A percentile compares a stretch with the other conserved stretches of the same genome.
Conservation (phyloP, 1,140 invertebrate species). For the Bradysia coprophila region DNA sequence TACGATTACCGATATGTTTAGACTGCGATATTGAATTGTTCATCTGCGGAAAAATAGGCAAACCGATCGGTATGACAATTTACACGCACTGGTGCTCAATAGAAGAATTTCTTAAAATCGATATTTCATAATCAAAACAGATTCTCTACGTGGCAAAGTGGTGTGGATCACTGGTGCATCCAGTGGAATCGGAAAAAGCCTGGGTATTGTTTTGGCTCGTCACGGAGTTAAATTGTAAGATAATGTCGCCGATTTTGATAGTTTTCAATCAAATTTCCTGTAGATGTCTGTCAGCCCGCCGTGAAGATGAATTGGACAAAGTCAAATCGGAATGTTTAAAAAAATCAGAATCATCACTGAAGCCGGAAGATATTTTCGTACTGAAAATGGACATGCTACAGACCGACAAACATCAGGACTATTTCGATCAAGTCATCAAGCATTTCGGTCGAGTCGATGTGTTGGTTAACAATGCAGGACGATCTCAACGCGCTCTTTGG, state of each 20-base stretch:
- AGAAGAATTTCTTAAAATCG: background rate
- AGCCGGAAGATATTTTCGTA: conserved; percentile 42
- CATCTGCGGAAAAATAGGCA: conserved; percentile 38
- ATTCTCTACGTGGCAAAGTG: conserved; percentile 47
- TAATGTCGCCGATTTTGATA: too few relatives aligned
- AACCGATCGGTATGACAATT: conserved; percentile 28
- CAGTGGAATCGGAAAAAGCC: conserved; percentile 68
- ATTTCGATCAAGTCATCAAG: conserved; percentile 42
- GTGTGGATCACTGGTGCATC: conserved; percentile 83
- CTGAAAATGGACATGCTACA: conserved; percentile 50
- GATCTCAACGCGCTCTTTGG: conserved; percentile 61
- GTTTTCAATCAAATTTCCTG: too few relatives aligned
- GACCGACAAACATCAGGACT: conserved; percentile 35
- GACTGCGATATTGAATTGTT: conserved; percentile 35
- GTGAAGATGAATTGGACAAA: conserved; percentile 45
- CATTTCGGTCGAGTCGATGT: conserved; percentile 61
- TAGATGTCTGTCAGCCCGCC: conserved; percentile 58
- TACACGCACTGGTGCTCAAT: background rate
- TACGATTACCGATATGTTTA: conserved; percentile 27
- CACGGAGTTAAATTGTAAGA: conserved; percentile 48
- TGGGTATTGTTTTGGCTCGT: conserved; percentile 52
- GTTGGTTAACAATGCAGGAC: conserved; percentile 64
- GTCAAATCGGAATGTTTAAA: conserved; percentile 40
- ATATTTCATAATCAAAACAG: conserved; percentile 15
- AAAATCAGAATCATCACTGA: conserved; percentile 24